Conservation (phyloP, 2,888 invertebrate genomes). For the Lydus trimaculatus region DNA sequence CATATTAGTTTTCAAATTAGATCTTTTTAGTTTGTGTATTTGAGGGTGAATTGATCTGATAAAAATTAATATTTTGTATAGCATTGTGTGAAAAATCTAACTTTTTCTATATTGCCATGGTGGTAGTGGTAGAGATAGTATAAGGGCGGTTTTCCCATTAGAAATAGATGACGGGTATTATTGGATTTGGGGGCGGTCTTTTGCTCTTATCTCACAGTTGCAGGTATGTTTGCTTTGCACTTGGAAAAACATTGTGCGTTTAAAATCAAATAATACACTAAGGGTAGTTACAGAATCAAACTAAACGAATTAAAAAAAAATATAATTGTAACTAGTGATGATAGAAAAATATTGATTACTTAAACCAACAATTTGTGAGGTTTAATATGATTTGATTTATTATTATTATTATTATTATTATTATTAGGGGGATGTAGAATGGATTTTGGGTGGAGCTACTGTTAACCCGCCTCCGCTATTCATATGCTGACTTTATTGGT, state of each 20-base stretch:
- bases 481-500: constrained; percentile 39
- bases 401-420: background rate
- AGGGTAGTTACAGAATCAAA: background rate
- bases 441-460: constrained; percentile 23
- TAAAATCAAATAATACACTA: constrained; percentile 1
- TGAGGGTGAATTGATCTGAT: constrained; percentile 3
- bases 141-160: constrained; percentile 7
- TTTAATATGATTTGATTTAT: background rate
- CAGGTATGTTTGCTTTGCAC: constrained; percentile 36
- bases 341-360: background rate
- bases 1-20: constrained; percentile 31
- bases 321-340: too few species aligned
- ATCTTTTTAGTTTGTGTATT: constrained; percentile 17
- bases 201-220: constrained; percentile 33
- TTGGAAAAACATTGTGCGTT: constrained; percentile 31
- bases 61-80: constrained; percentile 11
- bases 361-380: background rate
- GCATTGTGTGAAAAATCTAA: constrained; percentile 5
- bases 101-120: background rate
- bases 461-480: constrained; percentile 23
- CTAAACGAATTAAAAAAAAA: background rate
- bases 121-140: background rate
- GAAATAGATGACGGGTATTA: constrained; percentile 19
- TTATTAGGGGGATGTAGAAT: background rate
- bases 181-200: constrained; percentile 31